A percentile compares a stretch with the other conserved stretches of the same genome.
Conservation (phyloP, 1,140 invertebrate species). For the Sarcophaga peregrina region DNA sequence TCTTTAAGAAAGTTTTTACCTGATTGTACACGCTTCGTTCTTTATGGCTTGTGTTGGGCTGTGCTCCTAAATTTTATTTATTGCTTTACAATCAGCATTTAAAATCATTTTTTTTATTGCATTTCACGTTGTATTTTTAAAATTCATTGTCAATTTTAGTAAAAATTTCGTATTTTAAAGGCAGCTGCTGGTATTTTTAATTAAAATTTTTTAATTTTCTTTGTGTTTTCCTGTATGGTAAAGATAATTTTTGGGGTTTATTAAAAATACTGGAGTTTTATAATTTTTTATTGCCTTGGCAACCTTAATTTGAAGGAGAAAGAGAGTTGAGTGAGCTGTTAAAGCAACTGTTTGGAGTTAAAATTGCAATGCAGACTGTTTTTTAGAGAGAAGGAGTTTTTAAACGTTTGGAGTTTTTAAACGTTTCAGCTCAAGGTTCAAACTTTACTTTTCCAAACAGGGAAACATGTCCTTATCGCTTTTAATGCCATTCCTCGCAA, state of each 20-base stretch:
- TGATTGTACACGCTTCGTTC: background rate
- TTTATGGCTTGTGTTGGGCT: constrained; percentile 26
- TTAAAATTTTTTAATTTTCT: background rate
- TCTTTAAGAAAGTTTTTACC: constrained; percentile 29
- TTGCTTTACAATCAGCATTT: constrained; percentile 11
- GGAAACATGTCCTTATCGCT: too few relatives aligned
- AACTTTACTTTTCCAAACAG: too few relatives aligned
- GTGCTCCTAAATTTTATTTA: background rate
- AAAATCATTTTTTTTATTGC: background rate
- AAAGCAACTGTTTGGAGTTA: too few relatives aligned
- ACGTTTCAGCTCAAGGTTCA: too few relatives aligned
- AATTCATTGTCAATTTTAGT: background rate
- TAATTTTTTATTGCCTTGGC: background rate
- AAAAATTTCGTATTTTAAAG: constrained; percentile 9
- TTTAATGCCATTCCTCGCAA: too few relatives aligned
- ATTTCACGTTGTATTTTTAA: too few relatives aligned
- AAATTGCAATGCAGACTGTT: too few relatives aligned
- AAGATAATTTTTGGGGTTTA: constrained; percentile 36
- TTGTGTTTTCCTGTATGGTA: background rate
- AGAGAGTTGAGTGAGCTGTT: too few relatives aligned
- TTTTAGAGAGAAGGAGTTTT: too few relatives aligned
- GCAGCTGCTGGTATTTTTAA: too few relatives aligned
- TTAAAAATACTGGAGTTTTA: background rate
- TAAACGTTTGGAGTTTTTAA: too few relatives aligned
- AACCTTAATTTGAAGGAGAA: background rate